Base-by-base conservation (phyloP, 2,797 vertebrate genomes). In the Girardinus metallicus region DNA sequence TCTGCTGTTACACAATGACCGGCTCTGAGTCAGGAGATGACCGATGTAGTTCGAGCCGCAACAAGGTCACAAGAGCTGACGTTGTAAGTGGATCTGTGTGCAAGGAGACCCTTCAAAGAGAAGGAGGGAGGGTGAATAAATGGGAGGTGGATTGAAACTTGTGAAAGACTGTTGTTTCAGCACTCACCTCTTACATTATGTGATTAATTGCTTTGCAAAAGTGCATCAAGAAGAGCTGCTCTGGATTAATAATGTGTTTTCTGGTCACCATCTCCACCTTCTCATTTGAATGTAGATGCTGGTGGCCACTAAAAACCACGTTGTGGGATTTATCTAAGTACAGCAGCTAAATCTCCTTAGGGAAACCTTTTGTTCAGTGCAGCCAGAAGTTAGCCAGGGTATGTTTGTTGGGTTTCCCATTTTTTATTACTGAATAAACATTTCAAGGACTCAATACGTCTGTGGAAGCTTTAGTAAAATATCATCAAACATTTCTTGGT, bases 1-100 rank as follows among this genome's bases (percentile, higher is more conserved):
- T 88, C 84, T 23, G 64, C 70, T 55, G 82, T 91, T 88, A 91
- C 26, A 88, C 86, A 92, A 92, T 87, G 80, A 86, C 86, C 86
- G 85, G 85, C 88, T 90, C 73, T 71, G 82, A 90, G 77, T 90
- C 87, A 86, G 80, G 74, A 84, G 79, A 78, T 46, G 89, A 88
- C 85, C 49, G 13, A 79, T 87, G 84, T 84, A 87, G 88, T 90
- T 85, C 70, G 62, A 88, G 88, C 83, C 80, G 85, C 78, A 9
- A 87, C 85, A 87, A 93, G 91, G 92, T 90, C 74, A n/a, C 83
- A 73, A 81, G 74, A 80, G 88, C 91, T 80, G 81, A 85, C 79
- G 53, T 53, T 77, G 51, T 75, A 83, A 90, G 80, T 81, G 81
- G 81, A 84, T 91, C 80, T 77, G 71, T 41, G 72, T 1, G 18